Conservation (phyloP, 2,113 vertebrate species). For the Anguilla japonica region DNA sequence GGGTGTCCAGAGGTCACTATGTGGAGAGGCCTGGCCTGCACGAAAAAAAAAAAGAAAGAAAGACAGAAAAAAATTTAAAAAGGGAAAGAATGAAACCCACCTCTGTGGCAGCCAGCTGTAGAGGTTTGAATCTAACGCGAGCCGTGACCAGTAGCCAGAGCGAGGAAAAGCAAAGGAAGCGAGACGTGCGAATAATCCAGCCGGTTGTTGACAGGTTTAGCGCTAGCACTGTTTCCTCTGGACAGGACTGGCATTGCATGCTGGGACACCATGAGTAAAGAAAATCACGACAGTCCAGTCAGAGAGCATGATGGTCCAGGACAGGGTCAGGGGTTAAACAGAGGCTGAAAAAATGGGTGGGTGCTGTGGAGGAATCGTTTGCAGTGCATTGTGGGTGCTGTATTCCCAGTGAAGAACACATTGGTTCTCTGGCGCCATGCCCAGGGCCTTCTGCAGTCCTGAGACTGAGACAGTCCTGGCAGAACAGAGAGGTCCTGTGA, state of each 20-base stretch:
- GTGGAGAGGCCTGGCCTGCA: too few species aligned
- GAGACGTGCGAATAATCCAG: neutral
- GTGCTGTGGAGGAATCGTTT: too few species aligned
- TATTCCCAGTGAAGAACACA: neutral
- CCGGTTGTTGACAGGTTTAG: neutral
- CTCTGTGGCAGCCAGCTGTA: neutral
- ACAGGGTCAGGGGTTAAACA: neutral
- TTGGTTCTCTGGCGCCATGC: neutral
- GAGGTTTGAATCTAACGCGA: neutral
- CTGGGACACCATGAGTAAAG: neutral
- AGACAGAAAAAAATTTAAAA: too few species aligned
- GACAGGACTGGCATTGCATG: neutral
- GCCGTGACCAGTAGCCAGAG: neutral
- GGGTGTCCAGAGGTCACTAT: neutral
- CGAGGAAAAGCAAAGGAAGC: neutral
- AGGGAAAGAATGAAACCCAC: too few species aligned
- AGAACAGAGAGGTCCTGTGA: neutral
- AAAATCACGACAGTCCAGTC: too few species aligned
- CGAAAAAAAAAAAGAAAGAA: neutral
- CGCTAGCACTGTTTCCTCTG: neutral
- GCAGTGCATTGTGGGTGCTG: too few species aligned
- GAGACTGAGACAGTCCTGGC: neutral
- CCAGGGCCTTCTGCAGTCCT: neutral
- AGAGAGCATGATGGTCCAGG: neutral
- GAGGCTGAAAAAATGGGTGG: too few species aligned